Evolutionary conservation across 2,888 invertebrate genomes (phyloP).

Genomic region (Fragum fragum): DNA sequence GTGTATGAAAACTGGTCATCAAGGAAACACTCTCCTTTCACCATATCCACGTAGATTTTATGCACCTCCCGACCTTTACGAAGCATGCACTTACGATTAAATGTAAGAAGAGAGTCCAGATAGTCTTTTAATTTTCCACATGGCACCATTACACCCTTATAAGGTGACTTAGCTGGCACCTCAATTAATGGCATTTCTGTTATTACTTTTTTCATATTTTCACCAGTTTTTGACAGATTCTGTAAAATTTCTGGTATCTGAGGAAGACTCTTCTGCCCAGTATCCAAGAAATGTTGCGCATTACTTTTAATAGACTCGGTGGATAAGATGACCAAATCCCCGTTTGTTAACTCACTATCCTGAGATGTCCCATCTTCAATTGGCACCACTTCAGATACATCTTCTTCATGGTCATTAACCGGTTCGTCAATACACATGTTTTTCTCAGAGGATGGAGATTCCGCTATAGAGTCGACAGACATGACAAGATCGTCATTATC

Average conservation of each 20-base stretch:
- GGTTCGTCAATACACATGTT: constrained; percentile 8
- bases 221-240: constrained; percentile 2
- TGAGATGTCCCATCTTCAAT: neutral
- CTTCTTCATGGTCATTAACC: neutral
- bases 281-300: constrained; percentile 39
- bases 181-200: neutral
- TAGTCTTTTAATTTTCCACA: constrained; percentile 79
- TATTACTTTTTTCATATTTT: constrained; percentile 11
- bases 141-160: constrained; percentile 80
- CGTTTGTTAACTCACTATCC: neutral
- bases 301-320: neutral
- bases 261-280: constrained; percentile 32
- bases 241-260: constrained; percentile 40
- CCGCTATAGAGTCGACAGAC: constrained; percentile 10
- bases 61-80: constrained; percentile 82
- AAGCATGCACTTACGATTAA: constrained; percentile 80
- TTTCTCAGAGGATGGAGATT: neutral
- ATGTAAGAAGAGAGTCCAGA: constrained; percentile 77
- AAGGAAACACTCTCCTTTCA: constrained; percentile 80
- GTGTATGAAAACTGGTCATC: constrained; percentile 82
- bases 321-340: neutral
- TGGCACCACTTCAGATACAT: neutral
- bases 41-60: constrained; percentile 81
- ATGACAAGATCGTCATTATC: constrained; percentile 20
- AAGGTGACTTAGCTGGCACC: constrained; percentile 64